phyloP scores from a whole-genome alignment of 2,797 vertebrate species.

The Syngnathus acus region DNA sequence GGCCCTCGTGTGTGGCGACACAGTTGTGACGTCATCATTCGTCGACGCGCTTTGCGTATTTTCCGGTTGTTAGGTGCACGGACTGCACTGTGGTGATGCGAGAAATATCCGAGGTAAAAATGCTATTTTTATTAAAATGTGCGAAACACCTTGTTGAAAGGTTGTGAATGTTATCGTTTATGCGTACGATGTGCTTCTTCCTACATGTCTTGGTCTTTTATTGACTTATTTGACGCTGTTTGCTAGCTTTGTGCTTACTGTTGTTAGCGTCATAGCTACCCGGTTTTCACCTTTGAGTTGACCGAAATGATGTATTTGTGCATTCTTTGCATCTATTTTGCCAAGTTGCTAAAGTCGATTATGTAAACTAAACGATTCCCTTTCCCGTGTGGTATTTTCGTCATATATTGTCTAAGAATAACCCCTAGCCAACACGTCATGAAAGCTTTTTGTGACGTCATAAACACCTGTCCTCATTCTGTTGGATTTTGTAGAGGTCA shows the following conservation, averaged over 20 bases:
- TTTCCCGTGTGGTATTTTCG: neutral
- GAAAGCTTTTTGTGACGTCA: constrained; percentile 2
- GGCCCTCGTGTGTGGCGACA: constrained; percentile 1
- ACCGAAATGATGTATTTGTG: neutral
- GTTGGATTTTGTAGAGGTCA: neutral
- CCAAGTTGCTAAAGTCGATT: neutral
- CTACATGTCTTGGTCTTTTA: too few relatives aligned
- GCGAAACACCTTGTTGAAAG: neutral
- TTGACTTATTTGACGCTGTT: constrained; percentile 1
- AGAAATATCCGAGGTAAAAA: constrained; percentile 3
- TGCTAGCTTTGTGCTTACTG: constrained; percentile 1
- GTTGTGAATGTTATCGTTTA: neutral
- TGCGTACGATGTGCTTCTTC: neutral
- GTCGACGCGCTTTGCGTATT: constrained; percentile 19
- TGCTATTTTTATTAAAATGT: neutral
- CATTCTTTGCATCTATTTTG: neutral
- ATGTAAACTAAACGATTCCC: neutral
- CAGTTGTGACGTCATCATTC: neutral
- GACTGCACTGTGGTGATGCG: neutral
- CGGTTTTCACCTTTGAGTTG: neutral
- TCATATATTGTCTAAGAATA: neutral
- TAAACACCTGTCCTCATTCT: neutral
- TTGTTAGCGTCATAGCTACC: constrained; percentile 8
- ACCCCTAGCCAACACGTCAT: neutral
- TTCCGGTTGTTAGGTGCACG: constrained; percentile 34